Evolutionary conservation across 2,113 vertebrate genomes (phyloP), one percentile per base, ranked within the genome.

Genomic region (Neodon shergylaensis): DNA sequence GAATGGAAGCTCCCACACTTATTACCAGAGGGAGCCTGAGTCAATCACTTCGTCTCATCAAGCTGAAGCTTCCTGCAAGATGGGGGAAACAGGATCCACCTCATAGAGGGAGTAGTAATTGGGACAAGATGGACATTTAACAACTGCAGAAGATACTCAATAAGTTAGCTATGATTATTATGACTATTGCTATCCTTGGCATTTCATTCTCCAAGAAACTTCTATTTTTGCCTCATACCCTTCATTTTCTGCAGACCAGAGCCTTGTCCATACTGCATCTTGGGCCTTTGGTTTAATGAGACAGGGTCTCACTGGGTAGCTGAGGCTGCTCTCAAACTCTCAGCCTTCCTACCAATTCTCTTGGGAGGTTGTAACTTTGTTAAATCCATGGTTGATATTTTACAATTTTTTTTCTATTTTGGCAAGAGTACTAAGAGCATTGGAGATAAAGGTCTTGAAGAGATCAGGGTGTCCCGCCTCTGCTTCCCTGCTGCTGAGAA

Each of bases 11-110:
- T 79, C 70, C 58, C 36, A 36, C 4, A 28, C 47, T 36, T 26
- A 42, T 61, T 54, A 68, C 26, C n/a, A n/a, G 63, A 84, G 77
- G 39, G 19, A 72, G 8, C 12, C 44, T 2, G 26, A 1, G 5
- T 10, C 11, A 54, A 16, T 22, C 14, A 73, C 0, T 26, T 26
- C 73, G 31, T 5, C 17, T 61, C 61, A 68, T 31, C 2, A 31
- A 61, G 63, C 36, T 88, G 81, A 54, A 79, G 84, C 39, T 89
- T 22, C 65, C 61, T 89, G 65, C 89, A 83, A 90, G 49, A 94
- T 9, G 90, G 54, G 28, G 14, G 12, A 31, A 49, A 39, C 0
- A 3, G 49, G 31, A 54, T 0, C 26, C 3, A 28, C n/a, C 81
- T 58, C 44, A 16, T 2, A 26, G 47, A 11, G 33, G 12, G 39